Base-by-base conservation (phyloP, 92 coral and sea anemone species). In the Parazoanthus swiftii region DNA sequence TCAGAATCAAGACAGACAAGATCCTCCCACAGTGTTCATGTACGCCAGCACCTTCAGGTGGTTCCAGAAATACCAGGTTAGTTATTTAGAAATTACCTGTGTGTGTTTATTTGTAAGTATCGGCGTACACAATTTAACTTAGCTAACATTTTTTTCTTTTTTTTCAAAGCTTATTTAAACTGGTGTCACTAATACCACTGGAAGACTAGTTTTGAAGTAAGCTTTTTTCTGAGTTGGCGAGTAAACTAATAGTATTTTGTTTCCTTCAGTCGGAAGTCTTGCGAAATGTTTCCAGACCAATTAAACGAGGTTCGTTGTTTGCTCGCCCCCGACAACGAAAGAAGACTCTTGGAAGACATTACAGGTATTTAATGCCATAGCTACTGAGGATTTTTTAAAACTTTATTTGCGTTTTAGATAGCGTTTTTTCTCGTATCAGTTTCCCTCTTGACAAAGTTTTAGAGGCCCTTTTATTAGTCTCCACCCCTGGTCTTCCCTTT, bases 1-100 rank as follows among this genome's bases (percentile, higher is more conserved):
- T 39, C 79, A 93, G 98, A 89, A 94, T 66, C 79, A 56, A 35
- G 91, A 81, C 56, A 71, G 86, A 73, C 92, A 90, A 68, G 99
- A 94, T 65, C 92, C 96, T 46, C 99, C 99, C 2, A 88, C 95
- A 15, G 91, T 97, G 80, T 93, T 90, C 54, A 93, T 97, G 92
- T 97, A 89, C 77, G 98, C 99, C 44, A 94, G 98, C 90, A 97
- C 99, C 21, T 97, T 97, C 85, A 91, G 99, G 92, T 97, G 99
- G 99, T 90, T 97, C 81, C 98, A 97, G 91, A 95, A 95, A 77
- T 97, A 95, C 79, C 98, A 97, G 96, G 98, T 92, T 79, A 18
- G 72, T 20, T 29, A 29, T 29, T 29, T 29, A 29, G 20, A 54
- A 13, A 11, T 54, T 2, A 13, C 14, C 20, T 3, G 18, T 15